Evolutionary conservation across 2,113 vertebrate genomes (phyloP).

Genomic region (Hemiprocne comata): DNA sequence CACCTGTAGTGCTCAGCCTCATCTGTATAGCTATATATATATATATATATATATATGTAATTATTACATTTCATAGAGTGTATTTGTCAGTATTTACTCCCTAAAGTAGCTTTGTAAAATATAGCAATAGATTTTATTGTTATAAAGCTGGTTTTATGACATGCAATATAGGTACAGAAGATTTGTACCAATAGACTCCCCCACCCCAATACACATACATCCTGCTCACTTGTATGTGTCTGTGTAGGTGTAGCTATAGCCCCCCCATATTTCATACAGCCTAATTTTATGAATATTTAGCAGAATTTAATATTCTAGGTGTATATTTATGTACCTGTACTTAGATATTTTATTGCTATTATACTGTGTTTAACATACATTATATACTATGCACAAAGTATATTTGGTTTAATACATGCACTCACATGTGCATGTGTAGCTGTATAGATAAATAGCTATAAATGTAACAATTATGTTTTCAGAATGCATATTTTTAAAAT

Average conservation of each 20-base stretch:
- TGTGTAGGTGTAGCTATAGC: too few relatives aligned
- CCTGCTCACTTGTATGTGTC: accelerated
- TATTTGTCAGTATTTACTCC: too few relatives aligned
- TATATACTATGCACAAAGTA: accelerated
- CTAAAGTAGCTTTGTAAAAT: neutral
- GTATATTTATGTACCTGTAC: neutral
- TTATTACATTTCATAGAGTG: too few relatives aligned
- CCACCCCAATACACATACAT: too few relatives aligned
- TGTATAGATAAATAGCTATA: neutral
- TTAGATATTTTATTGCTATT: neutral
- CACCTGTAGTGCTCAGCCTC: neutral
- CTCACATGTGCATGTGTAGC: neutral
- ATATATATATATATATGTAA: neutral
- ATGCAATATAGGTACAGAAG: neutral
- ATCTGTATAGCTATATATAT: neutral
- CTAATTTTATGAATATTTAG: too few relatives aligned
- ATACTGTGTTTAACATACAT: neutral
- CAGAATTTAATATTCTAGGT: neutral
- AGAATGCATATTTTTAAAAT: too few relatives aligned
- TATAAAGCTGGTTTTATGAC: neutral
- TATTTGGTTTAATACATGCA: neutral
- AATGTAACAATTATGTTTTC: too few relatives aligned
- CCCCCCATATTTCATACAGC: too few relatives aligned
- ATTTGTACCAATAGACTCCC: accelerated
- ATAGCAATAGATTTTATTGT: neutral